Base-by-base conservation (phyloP, 2,113 vertebrate species). In the Eublepharis macularius region DNA sequence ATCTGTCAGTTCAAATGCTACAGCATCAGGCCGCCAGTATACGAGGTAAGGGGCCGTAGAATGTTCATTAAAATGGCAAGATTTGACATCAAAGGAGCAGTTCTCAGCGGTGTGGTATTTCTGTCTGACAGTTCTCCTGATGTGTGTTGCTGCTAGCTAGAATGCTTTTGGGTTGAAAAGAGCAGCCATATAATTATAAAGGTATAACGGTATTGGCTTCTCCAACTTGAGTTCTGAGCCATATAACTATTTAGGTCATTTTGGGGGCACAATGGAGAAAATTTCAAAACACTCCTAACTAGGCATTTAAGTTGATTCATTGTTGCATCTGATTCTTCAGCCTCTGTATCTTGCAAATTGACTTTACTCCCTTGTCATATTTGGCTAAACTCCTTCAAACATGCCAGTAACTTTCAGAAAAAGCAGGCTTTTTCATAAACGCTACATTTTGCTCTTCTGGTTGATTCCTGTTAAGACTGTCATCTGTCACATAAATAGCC, bases 41-140 rank as follows among this genome's bases (percentile, higher is more conserved):
- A 93, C 91, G 95, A 96, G 96, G 96, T 96, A 95, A 97, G 63
- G 85, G 90, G 84, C 93, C 87, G 60, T 86, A 17, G 13, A 7
- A 83, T 80, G 17, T 84, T 72, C 60, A 63, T 76, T 39, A 72
- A 79, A 45, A 29, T 39, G 47, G n/a, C 45, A 12, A n/a, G 4
- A 36, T 72, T 60, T 43, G 34, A 8, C 54, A 12, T 43, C 75
- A 72, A 83, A 43, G n/a, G 39, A 80, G 29, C 43, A 65, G 14
- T 69, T 66, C 43, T 68, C 8, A 77, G 6, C 69, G 24, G 9
- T 19, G 17, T 78, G 51, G 36, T 72, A 73, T 63, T 34, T 80
- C 14, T 19, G 70, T 69, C 80, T 83, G 83, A 90, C 76, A 2
- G 6, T 26, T 39, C 17, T 86, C 76, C 32, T 54, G 77, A 14